Base-by-base conservation (phyloP, 1,140 invertebrate genomes). In the Pseudachorutes palmiensis region DNA sequence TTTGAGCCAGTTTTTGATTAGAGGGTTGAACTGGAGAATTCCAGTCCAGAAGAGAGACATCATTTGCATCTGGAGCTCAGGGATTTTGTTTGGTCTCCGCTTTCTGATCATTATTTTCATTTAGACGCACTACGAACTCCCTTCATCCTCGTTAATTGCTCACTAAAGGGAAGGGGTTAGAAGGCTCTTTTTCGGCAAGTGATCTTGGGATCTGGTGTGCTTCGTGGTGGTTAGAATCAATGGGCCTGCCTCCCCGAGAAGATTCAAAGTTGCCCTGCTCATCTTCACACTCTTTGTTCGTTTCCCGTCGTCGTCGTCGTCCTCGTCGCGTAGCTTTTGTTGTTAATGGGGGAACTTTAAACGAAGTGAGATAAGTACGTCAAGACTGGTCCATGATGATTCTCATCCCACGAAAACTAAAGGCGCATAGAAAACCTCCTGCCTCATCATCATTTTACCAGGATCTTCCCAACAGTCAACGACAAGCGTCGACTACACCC, bases 41-140 rank as follows among this genome's bases (percentile, higher is more conserved):
- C n/a, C n/a, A n/a, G n/a, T n/a, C n/a, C n/a, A n/a, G n/a, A n/a
- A n/a, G n/a, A n/a, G n/a, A n/a, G n/a, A n/a, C n/a, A n/a, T n/a
- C n/a, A n/a, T n/a, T n/a, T n/a, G n/a, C n/a, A n/a, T n/a, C n/a
- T n/a, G n/a, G n/a, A n/a, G n/a, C n/a, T n/a, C n/a, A n/a, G n/a
- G n/a, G 36, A 45, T 12, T 45, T 45, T 45, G 36, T 45, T 45
- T 45, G 36, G 36, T 45, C 36, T 45, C 36, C 36, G 36, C 36
- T 45, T 45, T 45, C 36, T 45, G 36, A 45, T 45, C 36, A 45
- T 45, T 45, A 45, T 45, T 45, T 45, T 45, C 36, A 45, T 45
- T 45, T 45, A 45, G 19, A 12, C 19, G 9, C 19, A 12, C 36
- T 45, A 12, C 36, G 19, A 12, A 9, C 19, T 19, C 36, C 19